Conservation (phyloP, 2,113 vertebrate species). For the Leiothrix lutea region DNA sequence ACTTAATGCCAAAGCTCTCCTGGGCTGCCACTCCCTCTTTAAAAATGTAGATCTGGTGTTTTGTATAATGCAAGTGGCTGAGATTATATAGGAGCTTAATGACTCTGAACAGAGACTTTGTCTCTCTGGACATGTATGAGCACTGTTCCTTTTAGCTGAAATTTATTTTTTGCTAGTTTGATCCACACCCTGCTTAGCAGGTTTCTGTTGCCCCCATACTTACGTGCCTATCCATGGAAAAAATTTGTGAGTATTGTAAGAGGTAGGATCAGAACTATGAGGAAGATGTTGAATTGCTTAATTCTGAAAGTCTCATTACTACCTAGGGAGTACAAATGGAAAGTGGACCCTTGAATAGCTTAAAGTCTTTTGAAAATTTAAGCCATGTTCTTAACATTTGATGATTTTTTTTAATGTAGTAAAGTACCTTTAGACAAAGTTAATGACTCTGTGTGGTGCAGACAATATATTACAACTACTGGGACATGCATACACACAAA, state of each 20-base stretch:
- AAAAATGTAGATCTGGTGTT: background rate
- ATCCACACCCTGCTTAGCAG: background rate
- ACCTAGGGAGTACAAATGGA: background rate
- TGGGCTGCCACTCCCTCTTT: background rate
- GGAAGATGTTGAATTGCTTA: background rate
- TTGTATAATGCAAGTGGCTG: background rate
- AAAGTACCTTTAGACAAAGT: background rate
- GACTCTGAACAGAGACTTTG: background rate
- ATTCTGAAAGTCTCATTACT: background rate
- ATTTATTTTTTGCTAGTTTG: background rate
- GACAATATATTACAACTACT: background rate
- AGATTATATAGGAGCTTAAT: background rate
- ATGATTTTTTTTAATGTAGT: background rate
- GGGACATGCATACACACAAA: background rate
- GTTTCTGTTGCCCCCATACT: background rate
- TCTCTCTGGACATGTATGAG: background rate
- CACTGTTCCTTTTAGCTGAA: background rate
- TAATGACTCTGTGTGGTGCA: background rate
- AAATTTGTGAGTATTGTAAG: background rate
- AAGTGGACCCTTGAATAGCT: background rate
- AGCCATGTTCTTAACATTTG: background rate
- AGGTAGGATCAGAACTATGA: background rate
- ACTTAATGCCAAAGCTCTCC: background rate
- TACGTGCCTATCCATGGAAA: background rate
- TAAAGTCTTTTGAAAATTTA: background rate